Conservation (phyloP, 2,113 vertebrate genomes). For the Aplodontia rufa region DNA sequence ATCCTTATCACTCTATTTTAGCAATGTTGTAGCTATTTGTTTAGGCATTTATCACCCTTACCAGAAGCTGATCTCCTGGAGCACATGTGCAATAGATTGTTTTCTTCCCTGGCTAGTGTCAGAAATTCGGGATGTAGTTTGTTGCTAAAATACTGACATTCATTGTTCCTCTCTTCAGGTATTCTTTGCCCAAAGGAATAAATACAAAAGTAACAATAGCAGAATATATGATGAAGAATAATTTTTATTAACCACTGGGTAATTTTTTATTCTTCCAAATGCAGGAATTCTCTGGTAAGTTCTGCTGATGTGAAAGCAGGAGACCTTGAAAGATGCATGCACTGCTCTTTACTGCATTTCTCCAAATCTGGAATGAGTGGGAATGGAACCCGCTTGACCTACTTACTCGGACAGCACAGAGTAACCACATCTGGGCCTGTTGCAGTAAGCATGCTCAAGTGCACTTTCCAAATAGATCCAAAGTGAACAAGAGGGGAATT, state of each 20-base stretch:
- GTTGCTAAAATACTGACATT: neutral
- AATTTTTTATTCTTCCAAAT: conserved; percentile 10
- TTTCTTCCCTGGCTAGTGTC: neutral
- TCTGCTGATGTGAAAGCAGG: neutral
- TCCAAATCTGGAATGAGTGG: neutral
- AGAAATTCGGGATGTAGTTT: neutral
- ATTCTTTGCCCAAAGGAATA: neutral
- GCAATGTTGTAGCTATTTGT: neutral
- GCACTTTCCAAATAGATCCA: neutral
- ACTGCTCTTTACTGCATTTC: neutral
- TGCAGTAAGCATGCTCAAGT: neutral
- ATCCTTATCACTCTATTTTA: neutral
- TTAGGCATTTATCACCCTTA: conserved; percentile 22
- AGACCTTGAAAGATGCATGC: neutral
- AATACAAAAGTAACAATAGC: neutral
- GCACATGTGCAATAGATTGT: neutral
- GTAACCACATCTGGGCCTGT: neutral
- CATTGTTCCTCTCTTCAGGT: neutral
- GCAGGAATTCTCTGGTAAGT: neutral
- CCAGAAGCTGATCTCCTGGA: neutral
- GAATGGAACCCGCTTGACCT: neutral
- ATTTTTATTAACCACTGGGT: neutral
- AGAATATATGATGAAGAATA: neutral
- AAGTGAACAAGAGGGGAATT: neutral
- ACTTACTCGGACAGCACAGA: neutral